Conservation (phyloP, 2,797 vertebrate genomes). For the Sebastes elongatus region DNA sequence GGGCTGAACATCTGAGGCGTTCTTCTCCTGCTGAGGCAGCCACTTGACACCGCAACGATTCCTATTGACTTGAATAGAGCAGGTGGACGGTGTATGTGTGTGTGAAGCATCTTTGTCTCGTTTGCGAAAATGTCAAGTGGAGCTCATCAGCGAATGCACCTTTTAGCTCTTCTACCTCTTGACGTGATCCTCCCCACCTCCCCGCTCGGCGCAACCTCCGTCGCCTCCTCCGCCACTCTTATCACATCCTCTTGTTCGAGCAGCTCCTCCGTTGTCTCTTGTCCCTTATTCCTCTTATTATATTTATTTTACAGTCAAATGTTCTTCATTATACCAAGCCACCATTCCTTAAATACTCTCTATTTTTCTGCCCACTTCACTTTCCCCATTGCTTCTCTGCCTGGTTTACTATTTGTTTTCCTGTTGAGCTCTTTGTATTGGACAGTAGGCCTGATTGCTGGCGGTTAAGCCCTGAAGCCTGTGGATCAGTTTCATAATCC, state of each 20-base stretch:
- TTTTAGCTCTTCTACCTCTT: conserved; percentile 29
- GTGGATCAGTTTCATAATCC: conserved; percentile 49
- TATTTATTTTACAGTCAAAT: background rate
- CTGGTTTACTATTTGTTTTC: background rate
- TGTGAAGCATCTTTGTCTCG: background rate
- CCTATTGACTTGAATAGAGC: conserved; percentile 38
- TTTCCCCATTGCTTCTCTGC: background rate
- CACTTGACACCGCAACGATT: conserved; percentile 38
- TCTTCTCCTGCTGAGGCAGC: conserved; percentile 39
- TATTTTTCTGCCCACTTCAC: background rate
- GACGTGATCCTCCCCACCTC: conserved; percentile 11
- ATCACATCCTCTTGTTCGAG: conserved; percentile 15
- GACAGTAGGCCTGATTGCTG: conserved; percentile 15
- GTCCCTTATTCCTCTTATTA: background rate
- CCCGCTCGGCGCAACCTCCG: background rate
- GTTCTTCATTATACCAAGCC: background rate
- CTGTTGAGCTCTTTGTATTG: conserved; percentile 8
- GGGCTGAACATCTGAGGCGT: conserved; percentile 24
- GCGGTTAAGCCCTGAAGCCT: conserved; percentile 32
- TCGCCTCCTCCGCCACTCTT: background rate
- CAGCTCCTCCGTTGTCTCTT: background rate
- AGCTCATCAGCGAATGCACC: conserved; percentile 42
- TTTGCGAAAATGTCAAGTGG: conserved; percentile 48
- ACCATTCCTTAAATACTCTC: background rate
- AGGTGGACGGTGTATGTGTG: conserved; percentile 39